phyloP scores from a whole-genome alignment of 2,113 vertebrate genomes.

The Brachypodius melanocephalos region DNA sequence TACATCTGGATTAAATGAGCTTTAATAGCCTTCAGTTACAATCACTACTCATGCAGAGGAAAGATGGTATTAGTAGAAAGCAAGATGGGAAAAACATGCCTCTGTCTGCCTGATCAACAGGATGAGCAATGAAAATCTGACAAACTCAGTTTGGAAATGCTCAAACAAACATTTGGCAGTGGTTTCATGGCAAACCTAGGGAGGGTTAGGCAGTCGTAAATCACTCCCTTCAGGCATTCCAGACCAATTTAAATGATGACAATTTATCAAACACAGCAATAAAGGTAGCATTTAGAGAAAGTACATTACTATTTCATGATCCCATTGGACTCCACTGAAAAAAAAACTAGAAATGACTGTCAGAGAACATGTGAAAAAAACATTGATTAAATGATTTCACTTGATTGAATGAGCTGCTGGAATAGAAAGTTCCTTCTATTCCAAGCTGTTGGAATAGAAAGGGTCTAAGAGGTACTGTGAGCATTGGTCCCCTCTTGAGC shows the following conservation, averaged over 20 bases:
- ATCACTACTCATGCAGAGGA: not conserved
- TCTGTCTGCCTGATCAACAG: not conserved
- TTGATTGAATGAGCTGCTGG: not conserved
- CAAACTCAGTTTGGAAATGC: not conserved
- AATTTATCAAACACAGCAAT: not conserved
- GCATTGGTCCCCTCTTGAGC: not conserved
- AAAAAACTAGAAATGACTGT: not conserved
- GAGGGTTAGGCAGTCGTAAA: not conserved
- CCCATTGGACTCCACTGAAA: not conserved
- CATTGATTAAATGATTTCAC: not conserved
- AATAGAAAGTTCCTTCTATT: not conserved
- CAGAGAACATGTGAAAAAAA: not conserved
- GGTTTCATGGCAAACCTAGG: not conserved
- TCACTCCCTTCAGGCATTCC: not conserved
- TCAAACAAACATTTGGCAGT: not conserved
- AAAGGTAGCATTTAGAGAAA: not conserved
- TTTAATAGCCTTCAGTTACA: slow-evolving; percentile 3
- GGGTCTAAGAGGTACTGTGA: not conserved
- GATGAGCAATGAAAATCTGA: not conserved
- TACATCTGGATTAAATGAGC: not conserved
- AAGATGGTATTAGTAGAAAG: not conserved
- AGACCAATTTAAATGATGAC: not conserved
- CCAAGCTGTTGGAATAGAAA: not conserved
- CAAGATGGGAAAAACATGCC: not conserved
- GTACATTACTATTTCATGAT: not conserved